Evolutionary conservation across 2,113 vertebrate species (phyloP), one percentile per base, ranked within the genome.

Genomic region (Alethe diademata): DNA sequence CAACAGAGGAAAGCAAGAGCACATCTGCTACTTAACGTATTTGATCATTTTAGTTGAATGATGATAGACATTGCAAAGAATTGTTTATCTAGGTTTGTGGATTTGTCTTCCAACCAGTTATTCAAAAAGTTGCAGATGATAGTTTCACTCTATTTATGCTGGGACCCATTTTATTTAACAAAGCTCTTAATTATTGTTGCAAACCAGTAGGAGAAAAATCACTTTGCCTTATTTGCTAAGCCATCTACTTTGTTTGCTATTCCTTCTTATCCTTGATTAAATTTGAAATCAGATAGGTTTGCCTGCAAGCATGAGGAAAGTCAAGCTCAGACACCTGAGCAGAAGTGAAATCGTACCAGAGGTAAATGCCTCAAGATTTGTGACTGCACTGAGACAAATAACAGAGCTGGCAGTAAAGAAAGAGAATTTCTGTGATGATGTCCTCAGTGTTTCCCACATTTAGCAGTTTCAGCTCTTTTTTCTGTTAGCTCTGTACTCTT

Each of bases 1-100:
- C 87, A 93, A 82, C 71, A 91, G 90, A 93, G 78, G 51, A 79
- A 81, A 86, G 50, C 66, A 86, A 85, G 58, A 90, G n/a, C 81
- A 92, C 94, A 96, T 95, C 94, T 97, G 93, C 74, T 90, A 73
- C 93, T 95, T 94, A 91, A 67, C 1, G 12, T 66, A 90, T 95
- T 90, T 95, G 84, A 94, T 94, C 33, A 75, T 90, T 95, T 96
- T 94, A 91, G 84, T 66, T 90, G 93, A 92, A 96, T 94, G 87
- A 95, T 94, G 66, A 95, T 81, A 91, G 80, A 93, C 29, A 90
- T 72, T 57, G 53, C 42, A 94, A 74, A 56, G 58, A 95, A 90
- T 88, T 92, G 67, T 78, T 95, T 95, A 61, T 92, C 73, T 86
- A 57, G 6, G 40, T 92, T 93, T 95, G 53, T 96, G 53, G 40